A percentile compares a stretch with the other conserved stretches of the same genome.
These are phyloP conservation scores for Lasius platythorax DNA, from an alignment of 2,888 invertebrate species.

Conservation along the genomic window DNA sequence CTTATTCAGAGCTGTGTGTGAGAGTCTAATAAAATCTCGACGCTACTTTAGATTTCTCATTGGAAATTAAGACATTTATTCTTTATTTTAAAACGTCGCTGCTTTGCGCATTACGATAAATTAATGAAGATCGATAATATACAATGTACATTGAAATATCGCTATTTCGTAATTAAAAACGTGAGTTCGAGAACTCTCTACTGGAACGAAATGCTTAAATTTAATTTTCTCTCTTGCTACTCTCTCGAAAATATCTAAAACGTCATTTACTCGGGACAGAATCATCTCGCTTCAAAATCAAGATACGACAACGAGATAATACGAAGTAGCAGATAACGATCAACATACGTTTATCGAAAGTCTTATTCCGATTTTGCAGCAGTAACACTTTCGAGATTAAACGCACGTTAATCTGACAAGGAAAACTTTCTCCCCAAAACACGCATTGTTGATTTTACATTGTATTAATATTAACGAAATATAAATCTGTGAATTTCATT, in stretches of 20 bases:
- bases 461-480: neutral
- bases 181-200: neutral
- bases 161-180: conserved; percentile 23
- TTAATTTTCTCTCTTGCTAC: conserved; percentile 24
- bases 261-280: conserved; percentile 42
- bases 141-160: conserved; percentile 7
- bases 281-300: conserved; percentile 53
- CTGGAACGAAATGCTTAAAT: conserved; percentile 37
- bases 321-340: conserved; percentile 27
- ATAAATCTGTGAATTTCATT: neutral
- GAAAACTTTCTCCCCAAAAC: neutral
- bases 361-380: conserved; percentile 13
- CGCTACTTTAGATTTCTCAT: neutral
- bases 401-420: neutral
- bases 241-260: conserved; percentile 42
- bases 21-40: conserved; percentile 7
- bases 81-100: neutral
- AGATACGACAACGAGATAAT: conserved; percentile 58
- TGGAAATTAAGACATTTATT: neutral
- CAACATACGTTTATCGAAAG: conserved; percentile 3
- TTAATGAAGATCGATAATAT: conserved; percentile 3
- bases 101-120: conserved; percentile 1
- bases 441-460: neutral
- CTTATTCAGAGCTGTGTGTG: neutral
- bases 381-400: neutral